Base-by-base conservation (phyloP, 2,113 vertebrate genomes). In the Cyphomyrus discorhynchus region DNA sequence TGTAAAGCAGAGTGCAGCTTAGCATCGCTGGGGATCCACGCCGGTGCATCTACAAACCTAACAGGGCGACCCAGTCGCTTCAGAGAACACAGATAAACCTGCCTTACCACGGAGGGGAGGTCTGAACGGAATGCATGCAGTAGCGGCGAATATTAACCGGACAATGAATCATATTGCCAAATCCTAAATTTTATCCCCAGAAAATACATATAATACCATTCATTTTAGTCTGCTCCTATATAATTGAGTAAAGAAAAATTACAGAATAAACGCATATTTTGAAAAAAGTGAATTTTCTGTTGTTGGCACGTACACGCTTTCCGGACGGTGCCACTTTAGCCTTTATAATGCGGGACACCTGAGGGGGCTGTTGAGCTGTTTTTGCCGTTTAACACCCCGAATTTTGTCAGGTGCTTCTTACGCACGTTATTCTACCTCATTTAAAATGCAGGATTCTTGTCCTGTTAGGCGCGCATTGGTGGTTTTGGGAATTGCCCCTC, bases 381-480 rank as follows among this genome's bases (percentile, higher is more conserved):
- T 83, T 49, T 46, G 58, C 80, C 15, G 52, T 31, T 31, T 70
- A 11, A 58, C 21, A 2, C 10, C 5, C 15, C 17, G 7, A 39
- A n/a, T 13, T 47, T 49, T 45, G 10, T 66, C 52, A n/a, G 87
- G 27, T 74, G n/a, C 66, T 88, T 31, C 45, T 89, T 66, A 9
- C 89, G 3, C 17, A 21, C 35, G 35, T 19, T 27, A 46, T 8
- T 53, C 74, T 19, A 17, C 91, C 91, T 91, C 80, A 91, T 89
- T 87, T 89, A 66, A 31, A 87, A 19, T 53, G 74, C 89, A 87
- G 80, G 2, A 58, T 70, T 11, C 58, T 24, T 58, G 53, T 83
- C 87, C 27, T 80, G 27, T 9, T 19, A 58, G 53, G 4, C 56
- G 24, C 52, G 52, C 85, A 93, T 93, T 93, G 91, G 93, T 88